Conservation (phyloP, 2,888 invertebrate species). For the Aquatica leii region DNA sequence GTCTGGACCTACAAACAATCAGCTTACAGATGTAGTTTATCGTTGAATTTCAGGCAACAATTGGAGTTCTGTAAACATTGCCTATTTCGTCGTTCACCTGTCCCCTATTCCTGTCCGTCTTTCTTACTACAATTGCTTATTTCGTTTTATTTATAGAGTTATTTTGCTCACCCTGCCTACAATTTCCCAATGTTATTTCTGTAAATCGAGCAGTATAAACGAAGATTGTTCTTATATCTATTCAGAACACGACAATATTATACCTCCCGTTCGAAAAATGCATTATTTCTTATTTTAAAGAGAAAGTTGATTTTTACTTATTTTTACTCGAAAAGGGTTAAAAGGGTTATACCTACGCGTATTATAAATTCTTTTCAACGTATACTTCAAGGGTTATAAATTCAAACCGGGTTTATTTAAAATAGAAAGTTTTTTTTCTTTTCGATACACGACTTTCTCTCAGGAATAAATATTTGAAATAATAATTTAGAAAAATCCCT, state of each 20-base stretch:
- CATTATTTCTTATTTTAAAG: slow-evolving; percentile 24
- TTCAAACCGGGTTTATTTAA: slow-evolving; percentile 12
- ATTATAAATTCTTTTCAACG: slow-evolving; percentile 30
- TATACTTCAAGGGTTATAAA: no score
- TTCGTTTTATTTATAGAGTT: slow-evolving; percentile 56
- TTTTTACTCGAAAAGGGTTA: slow-evolving; percentile 28
- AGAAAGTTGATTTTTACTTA: slow-evolving; percentile 26
- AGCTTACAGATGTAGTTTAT: slow-evolving; percentile 53
- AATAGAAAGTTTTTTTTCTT: slow-evolving; percentile 12
- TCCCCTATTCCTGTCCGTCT: slow-evolving; percentile 45
- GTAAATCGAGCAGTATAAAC: slow-evolving; percentile 30
- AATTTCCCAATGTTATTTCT: slow-evolving; percentile 44
- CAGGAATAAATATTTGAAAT: no score
- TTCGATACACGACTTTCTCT: no score
- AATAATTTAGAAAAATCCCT: no score
- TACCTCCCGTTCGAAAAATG: slow-evolving; percentile 14
- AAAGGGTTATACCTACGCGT: slow-evolving; percentile 29
- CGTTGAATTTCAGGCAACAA: slow-evolving; percentile 51
- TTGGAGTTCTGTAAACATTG: slow-evolving; percentile 53
- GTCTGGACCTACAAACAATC: slow-evolving; percentile 48
- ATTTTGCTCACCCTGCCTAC: slow-evolving; percentile 47
- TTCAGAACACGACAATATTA: slow-evolving; percentile 21
- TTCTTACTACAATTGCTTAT: slow-evolving; percentile 51
- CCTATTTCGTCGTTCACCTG: slow-evolving; percentile 51
- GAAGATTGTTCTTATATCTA: slow-evolving; percentile 32